Conservation (phyloP, 2,888 invertebrate species). For the Macrostomum cliftonense region DNA sequence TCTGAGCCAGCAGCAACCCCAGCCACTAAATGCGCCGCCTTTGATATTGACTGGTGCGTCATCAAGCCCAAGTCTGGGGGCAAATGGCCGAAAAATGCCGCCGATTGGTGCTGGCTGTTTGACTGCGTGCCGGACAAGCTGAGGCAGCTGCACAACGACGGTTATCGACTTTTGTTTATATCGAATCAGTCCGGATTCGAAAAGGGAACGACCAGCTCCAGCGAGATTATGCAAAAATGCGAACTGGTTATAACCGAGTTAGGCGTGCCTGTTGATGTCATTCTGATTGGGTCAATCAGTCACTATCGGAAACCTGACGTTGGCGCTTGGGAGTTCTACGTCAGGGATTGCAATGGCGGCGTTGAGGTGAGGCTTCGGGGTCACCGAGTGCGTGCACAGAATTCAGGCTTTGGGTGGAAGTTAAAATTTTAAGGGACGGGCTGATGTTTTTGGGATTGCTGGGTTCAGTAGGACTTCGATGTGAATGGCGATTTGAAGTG, state of each 20-base stretch:
- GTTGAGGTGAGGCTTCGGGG: slow-evolving; percentile 15
- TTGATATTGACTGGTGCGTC: slow-evolving; percentile 34
- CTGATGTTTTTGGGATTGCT: too few relatives aligned
- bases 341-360: slow-evolving; percentile 16
- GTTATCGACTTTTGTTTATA: slow-evolving; percentile 28
- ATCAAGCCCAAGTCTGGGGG: slow-evolving; percentile 31
- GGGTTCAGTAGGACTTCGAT: too few relatives aligned
- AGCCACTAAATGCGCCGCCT: too few relatives aligned
- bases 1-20: too few relatives aligned
- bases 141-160: slow-evolving; percentile 21
- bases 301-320: slow-evolving; percentile 31
- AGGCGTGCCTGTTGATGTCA: slow-evolving; percentile 23
- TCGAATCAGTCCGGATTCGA: slow-evolving; percentile 35
- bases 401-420: too few relatives aligned
- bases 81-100: slow-evolving; percentile 26
- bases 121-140: slow-evolving; percentile 25
- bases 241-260: slow-evolving; percentile 23
- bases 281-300: slow-evolving; percentile 28
- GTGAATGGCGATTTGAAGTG: too few relatives aligned
- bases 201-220: slow-evolving; percentile 24
- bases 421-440: too few relatives aligned
- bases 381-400: too few relatives aligned
- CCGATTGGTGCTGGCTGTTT: slow-evolving; percentile 33
- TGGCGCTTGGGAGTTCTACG: slow-evolving; percentile 29
- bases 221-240: slow-evolving; percentile 22